phyloP scores from a whole-genome alignment of 2,113 vertebrate genomes.

The Okapia johnstoni region DNA sequence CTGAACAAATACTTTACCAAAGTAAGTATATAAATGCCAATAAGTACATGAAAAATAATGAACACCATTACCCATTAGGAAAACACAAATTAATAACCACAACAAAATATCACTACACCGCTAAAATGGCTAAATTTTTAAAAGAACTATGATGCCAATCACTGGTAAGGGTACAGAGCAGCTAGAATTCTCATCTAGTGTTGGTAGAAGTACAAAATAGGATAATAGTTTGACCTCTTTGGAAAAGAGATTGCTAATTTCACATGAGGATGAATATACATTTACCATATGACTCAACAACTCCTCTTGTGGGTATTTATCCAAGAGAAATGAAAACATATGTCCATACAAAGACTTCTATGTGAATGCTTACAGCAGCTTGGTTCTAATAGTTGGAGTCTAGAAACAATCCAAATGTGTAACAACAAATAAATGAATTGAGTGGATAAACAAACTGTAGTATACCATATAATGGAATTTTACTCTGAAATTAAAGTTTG shows the following conservation, averaged over 20 bases:
- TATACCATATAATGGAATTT: not conserved
- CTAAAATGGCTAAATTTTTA: not conserved
- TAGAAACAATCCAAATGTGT: not conserved
- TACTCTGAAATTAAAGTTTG: not conserved
- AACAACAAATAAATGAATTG: not conserved
- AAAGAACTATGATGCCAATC: not conserved
- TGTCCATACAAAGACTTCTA: not conserved
- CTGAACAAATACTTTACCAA: not conserved
- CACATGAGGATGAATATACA: not conserved
- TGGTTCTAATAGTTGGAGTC: not conserved
- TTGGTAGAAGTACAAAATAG: not conserved
- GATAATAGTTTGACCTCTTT: not conserved
- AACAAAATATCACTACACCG: not conserved
- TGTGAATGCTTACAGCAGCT: not conserved
- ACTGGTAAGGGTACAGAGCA: not conserved
- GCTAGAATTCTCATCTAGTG: not conserved
- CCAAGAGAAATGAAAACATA: not conserved
- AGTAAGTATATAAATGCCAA: not conserved
- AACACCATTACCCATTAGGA: not conserved
- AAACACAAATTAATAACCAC: not conserved
- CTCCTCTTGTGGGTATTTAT: not conserved
- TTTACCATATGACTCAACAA: not conserved
- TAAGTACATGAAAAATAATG: not conserved
- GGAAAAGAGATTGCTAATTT: not conserved
- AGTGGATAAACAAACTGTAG: not conserved